These are phyloP conservation scores for Gallinago paraguaiae DNA, from an alignment of 2,113 vertebrate genomes.

Conservation along the genomic window DNA sequence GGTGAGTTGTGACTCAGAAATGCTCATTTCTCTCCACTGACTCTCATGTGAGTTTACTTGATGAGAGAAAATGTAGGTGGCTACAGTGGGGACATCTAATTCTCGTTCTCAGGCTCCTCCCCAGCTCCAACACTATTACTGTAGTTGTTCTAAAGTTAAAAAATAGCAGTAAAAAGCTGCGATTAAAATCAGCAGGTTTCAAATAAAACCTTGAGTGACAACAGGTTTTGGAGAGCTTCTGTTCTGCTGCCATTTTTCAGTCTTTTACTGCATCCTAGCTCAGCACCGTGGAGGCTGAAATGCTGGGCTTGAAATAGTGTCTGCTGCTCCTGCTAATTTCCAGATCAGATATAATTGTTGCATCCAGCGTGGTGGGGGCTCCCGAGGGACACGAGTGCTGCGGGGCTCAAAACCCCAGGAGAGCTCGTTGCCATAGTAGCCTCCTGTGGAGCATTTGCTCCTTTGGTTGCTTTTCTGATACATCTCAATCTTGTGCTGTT, in stretches of 20 bases:
- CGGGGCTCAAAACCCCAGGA: background rate
- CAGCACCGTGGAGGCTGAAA: background rate
- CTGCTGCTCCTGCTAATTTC: background rate
- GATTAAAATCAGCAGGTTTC: background rate
- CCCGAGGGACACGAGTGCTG: background rate
- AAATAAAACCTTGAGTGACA: background rate
- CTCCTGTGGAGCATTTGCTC: background rate
- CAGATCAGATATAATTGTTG: background rate
- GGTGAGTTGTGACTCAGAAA: background rate
- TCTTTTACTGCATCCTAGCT: background rate
- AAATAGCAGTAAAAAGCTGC: background rate
- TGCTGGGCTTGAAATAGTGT: accelerated
- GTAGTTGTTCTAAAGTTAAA: background rate
- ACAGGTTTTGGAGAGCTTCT: background rate
- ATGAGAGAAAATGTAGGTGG: background rate
- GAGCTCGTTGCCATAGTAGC: background rate
- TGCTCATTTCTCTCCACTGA: background rate
- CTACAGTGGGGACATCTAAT: background rate
- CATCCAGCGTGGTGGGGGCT: background rate
- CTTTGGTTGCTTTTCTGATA: background rate
- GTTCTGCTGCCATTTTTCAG: background rate
- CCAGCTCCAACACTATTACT: background rate
- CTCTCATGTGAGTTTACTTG: background rate
- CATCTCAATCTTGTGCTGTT: background rate
- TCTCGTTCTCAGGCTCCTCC: background rate